phyloP scores from a whole-genome alignment of 2,113 vertebrate species.

The Muntiacus muntjak region DNA sequence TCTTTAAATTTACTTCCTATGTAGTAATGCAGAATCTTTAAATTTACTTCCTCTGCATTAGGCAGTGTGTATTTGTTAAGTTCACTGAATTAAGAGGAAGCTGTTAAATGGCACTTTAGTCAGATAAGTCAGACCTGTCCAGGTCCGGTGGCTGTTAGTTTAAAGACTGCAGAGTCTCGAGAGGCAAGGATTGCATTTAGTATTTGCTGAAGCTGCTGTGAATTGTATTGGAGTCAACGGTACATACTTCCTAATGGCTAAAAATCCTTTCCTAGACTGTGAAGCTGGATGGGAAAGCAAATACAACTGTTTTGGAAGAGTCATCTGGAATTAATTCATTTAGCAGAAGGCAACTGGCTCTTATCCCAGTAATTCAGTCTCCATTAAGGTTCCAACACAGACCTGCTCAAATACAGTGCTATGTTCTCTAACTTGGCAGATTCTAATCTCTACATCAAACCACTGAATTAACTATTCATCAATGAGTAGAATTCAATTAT shows the following conservation, averaged over 20 bases:
- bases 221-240: neutral
- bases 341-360: constrained; percentile 36
- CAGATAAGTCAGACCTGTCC: neutral
- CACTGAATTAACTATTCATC: constrained; percentile 19
- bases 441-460: constrained; percentile 19
- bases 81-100: neutral
- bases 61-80: neutral
- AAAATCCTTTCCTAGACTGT: constrained; percentile 43
- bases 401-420: neutral
- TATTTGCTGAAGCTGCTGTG: neutral
- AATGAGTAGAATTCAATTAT: neutral
- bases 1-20: neutral
- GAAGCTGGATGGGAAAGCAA: constrained; percentile 44
- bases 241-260: constrained; percentile 11
- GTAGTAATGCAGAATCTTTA: neutral
- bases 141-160: neutral
- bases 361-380: constrained; percentile 37
- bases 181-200: neutral
- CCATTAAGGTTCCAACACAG: constrained; percentile 51
- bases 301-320: constrained; percentile 37
- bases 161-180: neutral
- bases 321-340: constrained; percentile 49
- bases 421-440: constrained; percentile 14
- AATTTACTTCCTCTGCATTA: neutral
- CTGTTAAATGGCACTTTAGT: neutral